Percentiles rank a stretch among this genome's conserved stretches.
phyloP scores from a whole-genome alignment of 2,888 invertebrate species.

The Automeris io region DNA sequence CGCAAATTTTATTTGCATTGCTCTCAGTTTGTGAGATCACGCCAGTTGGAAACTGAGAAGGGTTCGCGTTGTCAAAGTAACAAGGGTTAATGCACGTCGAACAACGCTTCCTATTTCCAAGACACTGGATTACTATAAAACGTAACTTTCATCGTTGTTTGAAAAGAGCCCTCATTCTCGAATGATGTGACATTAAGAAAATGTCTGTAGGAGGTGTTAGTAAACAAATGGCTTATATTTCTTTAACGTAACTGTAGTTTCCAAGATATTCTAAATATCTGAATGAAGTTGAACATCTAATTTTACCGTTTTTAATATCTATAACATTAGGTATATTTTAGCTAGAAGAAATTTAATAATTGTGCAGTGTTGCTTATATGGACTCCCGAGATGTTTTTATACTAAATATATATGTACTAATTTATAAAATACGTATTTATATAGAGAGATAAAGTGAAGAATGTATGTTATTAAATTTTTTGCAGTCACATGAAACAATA shows the following conservation, averaged over 20 bases:
- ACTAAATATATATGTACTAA: too few relatives aligned
- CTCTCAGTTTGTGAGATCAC: constrained; percentile 33
- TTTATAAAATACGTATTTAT: constrained; percentile 33
- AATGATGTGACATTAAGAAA: constrained; percentile 18
- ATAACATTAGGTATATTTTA: too few relatives aligned
- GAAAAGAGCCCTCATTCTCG: constrained; percentile 15
- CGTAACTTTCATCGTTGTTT: constrained; percentile 31
- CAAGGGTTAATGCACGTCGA: constrained; percentile 55
- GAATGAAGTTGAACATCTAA: too few relatives aligned
- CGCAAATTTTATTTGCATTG: constrained; percentile 42
- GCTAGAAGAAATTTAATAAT: too few relatives aligned
- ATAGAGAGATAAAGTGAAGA: constrained; percentile 11
- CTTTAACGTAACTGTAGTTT: too few relatives aligned
- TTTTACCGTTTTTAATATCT: too few relatives aligned
- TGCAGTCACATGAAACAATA: constrained; percentile 34
- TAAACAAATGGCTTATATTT: neutral
- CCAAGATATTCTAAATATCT: too few relatives aligned
- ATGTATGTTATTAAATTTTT: neutral
- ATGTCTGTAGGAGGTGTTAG: constrained; percentile 8
- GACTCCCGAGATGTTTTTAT: too few relatives aligned
- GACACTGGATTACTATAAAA: constrained; percentile 43
- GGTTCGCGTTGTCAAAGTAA: constrained; percentile 56
- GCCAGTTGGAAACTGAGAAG: constrained; percentile 52
- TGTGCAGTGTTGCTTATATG: too few relatives aligned
- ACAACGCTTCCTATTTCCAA: constrained; percentile 44